Evolutionary conservation across 2,888 invertebrate species (phyloP).

Genomic region (Morpho deidamia): DNA sequence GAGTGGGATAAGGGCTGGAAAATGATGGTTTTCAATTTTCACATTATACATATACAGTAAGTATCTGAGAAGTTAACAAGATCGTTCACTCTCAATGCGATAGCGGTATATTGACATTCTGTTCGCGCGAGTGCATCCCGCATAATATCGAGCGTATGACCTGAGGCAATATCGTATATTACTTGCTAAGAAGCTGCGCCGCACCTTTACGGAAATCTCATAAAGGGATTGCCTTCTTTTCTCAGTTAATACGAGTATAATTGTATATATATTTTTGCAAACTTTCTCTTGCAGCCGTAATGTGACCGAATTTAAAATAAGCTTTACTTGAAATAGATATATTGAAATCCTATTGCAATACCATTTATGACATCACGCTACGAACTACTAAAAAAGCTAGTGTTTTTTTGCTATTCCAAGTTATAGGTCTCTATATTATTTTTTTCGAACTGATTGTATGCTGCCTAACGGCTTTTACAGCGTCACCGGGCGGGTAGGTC

Average conservation of each 20-base stretch:
- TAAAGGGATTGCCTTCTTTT: conserved; percentile 1
- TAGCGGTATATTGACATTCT: conserved; percentile 15
- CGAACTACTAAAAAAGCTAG: too few relatives aligned
- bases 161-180: conserved; percentile 15
- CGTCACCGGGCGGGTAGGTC: too few relatives aligned
- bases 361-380: too few relatives aligned
- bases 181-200: conserved; percentile 2
- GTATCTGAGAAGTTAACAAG: conserved; percentile 1
- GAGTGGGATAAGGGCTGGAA: too few relatives aligned
- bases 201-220: conserved; percentile 2
- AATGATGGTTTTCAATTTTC: too few relatives aligned
- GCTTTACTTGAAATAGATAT: too few relatives aligned
- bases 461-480: too few relatives aligned
- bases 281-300: neutral
- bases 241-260: neutral
- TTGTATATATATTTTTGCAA: neutral
- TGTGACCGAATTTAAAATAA: too few relatives aligned
- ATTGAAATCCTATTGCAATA: too few relatives aligned
- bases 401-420: too few relatives aligned
- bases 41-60: neutral
- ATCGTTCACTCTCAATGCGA: neutral
- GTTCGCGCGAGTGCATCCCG: conserved; percentile 7
- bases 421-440: too few relatives aligned
- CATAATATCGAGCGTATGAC: conserved; percentile 13
- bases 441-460: too few relatives aligned